A percentile compares a stretch with the other conserved stretches of the same genome.
These are phyloP conservation scores for Coreius guichenoti DNA, from an alignment of 2,797 vertebrate species.

Conservation along the genomic window DNA sequence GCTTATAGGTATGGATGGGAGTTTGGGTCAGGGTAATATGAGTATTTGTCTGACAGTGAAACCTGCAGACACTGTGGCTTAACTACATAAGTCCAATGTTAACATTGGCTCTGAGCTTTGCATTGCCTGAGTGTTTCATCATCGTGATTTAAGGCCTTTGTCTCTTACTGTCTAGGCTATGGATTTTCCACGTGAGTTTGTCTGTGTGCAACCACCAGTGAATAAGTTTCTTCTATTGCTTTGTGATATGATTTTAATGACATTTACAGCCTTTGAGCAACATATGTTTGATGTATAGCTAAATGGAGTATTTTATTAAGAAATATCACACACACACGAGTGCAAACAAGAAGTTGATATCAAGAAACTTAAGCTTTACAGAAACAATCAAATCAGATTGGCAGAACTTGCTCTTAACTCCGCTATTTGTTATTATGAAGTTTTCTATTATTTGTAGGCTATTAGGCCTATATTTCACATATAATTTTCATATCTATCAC, in stretches of 20 bases:
- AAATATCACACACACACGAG: not conserved
- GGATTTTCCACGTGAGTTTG: constrained; percentile 4
- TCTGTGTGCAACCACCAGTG: not conserved
- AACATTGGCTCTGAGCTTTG: constrained; percentile 23
- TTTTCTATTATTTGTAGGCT: no score
- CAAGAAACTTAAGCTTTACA: not conserved
- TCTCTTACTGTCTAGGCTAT: constrained; percentile 18
- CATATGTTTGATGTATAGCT: not conserved
- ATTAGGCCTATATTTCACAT: no score
- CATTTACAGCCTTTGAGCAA: not conserved
- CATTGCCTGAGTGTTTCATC: constrained; percentile 49
- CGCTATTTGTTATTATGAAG: not conserved
- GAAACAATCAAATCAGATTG: not conserved
- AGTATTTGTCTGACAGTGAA: constrained; percentile 39
- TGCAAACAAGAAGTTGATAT: not conserved
- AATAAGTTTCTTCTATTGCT: not conserved
- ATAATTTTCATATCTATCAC: not conserved
- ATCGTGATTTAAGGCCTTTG: constrained; percentile 27
- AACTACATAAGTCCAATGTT: constrained; percentile 24
- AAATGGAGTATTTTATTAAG: not conserved
- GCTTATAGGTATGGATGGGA: not conserved
- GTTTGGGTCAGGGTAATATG: constrained; percentile 14
- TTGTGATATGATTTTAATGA: not conserved
- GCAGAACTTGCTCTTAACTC: not conserved
- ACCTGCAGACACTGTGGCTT: constrained; percentile 27